Conservation (phyloP, 2,888 invertebrate species). For the Leptarthrus brevirostris region DNA sequence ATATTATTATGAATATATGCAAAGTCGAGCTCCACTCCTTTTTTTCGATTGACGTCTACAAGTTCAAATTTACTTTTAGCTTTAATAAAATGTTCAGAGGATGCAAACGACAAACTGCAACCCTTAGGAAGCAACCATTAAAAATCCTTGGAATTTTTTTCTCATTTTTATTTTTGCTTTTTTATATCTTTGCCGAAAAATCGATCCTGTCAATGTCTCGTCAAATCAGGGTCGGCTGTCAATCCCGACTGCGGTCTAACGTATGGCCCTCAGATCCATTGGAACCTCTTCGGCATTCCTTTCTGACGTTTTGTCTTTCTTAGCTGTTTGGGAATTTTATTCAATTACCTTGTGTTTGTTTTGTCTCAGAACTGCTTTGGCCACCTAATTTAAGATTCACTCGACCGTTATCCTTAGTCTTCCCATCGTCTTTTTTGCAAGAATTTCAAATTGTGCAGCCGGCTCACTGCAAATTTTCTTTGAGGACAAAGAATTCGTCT, state of each 20-base stretch:
- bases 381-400: slow-evolving; percentile 32
- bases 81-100: too few species aligned
- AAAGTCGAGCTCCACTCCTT: too few species aligned
- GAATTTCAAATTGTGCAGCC: slow-evolving; percentile 17
- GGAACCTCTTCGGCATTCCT: slow-evolving; percentile 46
- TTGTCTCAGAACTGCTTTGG: neutral
- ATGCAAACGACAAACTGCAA: neutral
- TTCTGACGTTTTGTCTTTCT: slow-evolving; percentile 38
- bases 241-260: slow-evolving; percentile 23
- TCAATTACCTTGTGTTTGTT: slow-evolving; percentile 10
- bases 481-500: slow-evolving; percentile 7
- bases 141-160: slow-evolving; percentile 11
- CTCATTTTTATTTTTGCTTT: neutral
- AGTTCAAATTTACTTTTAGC: too few species aligned
- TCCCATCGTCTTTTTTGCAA: neutral
- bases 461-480: neutral
- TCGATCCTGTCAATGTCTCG: slow-evolving; percentile 36
- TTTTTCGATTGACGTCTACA: too few species aligned
- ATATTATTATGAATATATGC: too few species aligned
- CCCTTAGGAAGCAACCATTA: slow-evolving; percentile 22
- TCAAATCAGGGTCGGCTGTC: slow-evolving; percentile 45
- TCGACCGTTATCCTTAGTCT: slow-evolving; percentile 32
- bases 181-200: slow-evolving; percentile 25
- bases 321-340: neutral
- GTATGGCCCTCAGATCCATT: slow-evolving; percentile 27